Percentiles rank a stretch among this genome's conserved stretches.
Evolutionary conservation across 2,888 invertebrate species (phyloP).

Genomic region (Cosmia trapezina): DNA sequence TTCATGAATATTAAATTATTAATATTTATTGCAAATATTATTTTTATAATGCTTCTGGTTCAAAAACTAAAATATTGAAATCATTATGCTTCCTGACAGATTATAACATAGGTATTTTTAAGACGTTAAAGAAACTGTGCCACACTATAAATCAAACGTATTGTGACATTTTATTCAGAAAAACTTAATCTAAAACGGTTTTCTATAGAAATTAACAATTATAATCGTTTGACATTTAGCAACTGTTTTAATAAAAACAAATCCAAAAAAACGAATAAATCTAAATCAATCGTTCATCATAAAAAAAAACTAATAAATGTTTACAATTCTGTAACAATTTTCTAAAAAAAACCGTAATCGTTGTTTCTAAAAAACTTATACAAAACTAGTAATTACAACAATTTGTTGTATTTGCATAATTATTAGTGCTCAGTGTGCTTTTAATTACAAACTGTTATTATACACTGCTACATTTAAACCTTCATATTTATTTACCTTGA

Average conservation of each 20-base stretch:
- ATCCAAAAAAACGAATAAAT: too few species aligned
- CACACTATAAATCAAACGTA: conserved; percentile 51
- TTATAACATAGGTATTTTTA: conserved; percentile 22
- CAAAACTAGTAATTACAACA: conserved; percentile 59
- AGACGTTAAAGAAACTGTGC: conserved; percentile 31
- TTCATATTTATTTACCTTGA: conserved; percentile 61
- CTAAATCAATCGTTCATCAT: conserved; percentile 27
- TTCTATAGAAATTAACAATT: conserved; percentile 42
- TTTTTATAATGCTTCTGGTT: conserved; percentile 27
- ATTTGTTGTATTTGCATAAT: conserved; percentile 66
- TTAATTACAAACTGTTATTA: conserved; percentile 53
- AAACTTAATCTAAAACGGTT: conserved; percentile 17
- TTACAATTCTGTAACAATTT: conserved; percentile 47
- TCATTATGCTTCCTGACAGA: conserved; percentile 33
- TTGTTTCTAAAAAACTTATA: conserved; percentile 30
- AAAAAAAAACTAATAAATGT: conserved; percentile 40
- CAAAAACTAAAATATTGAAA: conserved; percentile 44
- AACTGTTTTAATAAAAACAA: conserved; percentile 49
- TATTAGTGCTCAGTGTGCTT: conserved; percentile 56
- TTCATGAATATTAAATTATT: conserved; percentile 23
- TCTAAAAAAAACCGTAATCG: conserved; percentile 42
- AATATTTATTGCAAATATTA: conserved; percentile 29
- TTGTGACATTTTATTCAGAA: conserved; percentile 47
- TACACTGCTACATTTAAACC: conserved; percentile 54
- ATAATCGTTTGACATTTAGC: conserved; percentile 46